A percentile compares a stretch with the other conserved stretches of the same genome.
phyloP scores from a whole-genome alignment of 2,888 invertebrate species.

The Alentia gelatinosa region DNA sequence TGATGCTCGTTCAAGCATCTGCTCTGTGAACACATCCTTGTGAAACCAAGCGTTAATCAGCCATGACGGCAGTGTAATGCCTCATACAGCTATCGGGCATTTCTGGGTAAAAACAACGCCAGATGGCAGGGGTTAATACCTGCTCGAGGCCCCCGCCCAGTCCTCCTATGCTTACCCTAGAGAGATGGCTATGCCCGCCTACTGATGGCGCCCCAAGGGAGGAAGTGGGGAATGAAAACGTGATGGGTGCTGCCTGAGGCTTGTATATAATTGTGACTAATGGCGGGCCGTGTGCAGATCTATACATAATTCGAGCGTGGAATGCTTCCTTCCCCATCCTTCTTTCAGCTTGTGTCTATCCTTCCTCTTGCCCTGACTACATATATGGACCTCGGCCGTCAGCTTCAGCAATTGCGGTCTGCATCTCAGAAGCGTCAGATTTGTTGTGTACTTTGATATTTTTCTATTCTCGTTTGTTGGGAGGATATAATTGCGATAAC shows the following conservation, averaged over 20 bases:
- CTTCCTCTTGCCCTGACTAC: too few relatives aligned
- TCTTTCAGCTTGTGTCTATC: too few relatives aligned
- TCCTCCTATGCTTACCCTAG: background rate
- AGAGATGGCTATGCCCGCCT: background rate
- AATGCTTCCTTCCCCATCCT: background rate
- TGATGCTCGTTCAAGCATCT: too few relatives aligned
- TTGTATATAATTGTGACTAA: slow-evolving; percentile 34
- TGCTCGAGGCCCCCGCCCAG: background rate
- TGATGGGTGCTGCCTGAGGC: background rate
- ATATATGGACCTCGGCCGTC: too few relatives aligned
- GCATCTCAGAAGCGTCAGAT: too few relatives aligned
- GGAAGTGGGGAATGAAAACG: background rate
- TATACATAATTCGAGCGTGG: background rate
- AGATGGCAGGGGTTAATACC: slow-evolving; percentile 25
- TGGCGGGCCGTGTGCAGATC: background rate
- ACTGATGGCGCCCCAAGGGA: background rate
- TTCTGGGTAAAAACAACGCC: background rate
- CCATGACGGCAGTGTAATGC: background rate
- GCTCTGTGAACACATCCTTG: too few relatives aligned
- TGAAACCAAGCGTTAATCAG: background rate
- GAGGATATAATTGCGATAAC: too few relatives aligned
- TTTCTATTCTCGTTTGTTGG: too few relatives aligned
- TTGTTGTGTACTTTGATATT: too few relatives aligned
- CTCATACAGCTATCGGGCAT: background rate
- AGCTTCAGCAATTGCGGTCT: too few relatives aligned